A percentile compares a stretch with the other conserved stretches of the same genome.
These are phyloP conservation scores for Calidris pugnax DNA, from an alignment of 2,113 vertebrate genomes.

Conservation along the genomic window DNA sequence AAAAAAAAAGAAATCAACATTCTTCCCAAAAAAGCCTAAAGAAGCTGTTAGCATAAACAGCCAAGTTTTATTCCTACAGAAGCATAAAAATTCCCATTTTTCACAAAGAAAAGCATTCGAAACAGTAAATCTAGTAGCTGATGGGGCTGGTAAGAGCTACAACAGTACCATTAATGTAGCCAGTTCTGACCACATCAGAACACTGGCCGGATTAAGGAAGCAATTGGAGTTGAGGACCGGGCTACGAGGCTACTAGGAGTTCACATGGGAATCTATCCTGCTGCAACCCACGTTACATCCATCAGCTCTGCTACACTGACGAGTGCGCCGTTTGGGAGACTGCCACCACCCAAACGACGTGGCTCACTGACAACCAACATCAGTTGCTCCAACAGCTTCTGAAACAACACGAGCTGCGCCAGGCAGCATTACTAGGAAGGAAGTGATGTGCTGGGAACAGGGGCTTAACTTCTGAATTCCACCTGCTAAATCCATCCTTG, in stretches of 20 bases:
- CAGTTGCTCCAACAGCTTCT: not conserved
- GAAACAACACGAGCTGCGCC: not conserved
- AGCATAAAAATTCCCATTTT: not conserved
- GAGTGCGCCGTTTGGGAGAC: not conserved
- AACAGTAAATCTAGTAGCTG: not conserved
- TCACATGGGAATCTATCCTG: not conserved
- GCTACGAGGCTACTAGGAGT: not conserved
- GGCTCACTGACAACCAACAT: not conserved
- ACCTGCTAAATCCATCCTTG: not conserved
- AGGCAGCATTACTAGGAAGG: not conserved
- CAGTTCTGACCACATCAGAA: not conserved
- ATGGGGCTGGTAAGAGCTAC: not conserved
- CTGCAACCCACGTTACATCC: not conserved
- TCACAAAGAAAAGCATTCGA: not conserved
- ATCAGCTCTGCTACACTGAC: not conserved
- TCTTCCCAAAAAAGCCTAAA: not conserved
- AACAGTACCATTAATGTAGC: not conserved
- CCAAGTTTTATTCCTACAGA: not conserved
- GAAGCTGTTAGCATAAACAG: not conserved
- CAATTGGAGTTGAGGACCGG: not conserved
- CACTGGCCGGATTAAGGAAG: not conserved
- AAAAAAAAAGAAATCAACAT: no score
- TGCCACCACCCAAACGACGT: rapidly evolving
- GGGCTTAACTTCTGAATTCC: not conserved
- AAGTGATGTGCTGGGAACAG: not conserved